Percentiles rank a stretch among this genome's conserved stretches.
These are phyloP conservation scores for Tapirus indicus DNA, from an alignment of 2,797 vertebrate species.

Conservation along the genomic window DNA sequence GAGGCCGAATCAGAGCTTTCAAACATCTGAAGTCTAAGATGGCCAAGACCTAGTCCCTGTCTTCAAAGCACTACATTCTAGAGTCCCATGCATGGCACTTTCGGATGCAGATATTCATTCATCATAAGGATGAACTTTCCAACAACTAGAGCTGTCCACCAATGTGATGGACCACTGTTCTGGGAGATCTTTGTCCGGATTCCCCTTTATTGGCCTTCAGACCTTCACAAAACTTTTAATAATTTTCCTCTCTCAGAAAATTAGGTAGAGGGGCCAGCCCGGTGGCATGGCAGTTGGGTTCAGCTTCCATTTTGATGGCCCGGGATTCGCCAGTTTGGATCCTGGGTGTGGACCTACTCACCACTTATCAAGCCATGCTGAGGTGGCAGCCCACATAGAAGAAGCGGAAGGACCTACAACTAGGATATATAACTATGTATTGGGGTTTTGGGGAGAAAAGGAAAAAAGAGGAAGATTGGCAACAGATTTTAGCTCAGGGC, in stretches of 20 bases:
- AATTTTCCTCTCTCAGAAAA: neutral
- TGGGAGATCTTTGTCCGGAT: neutral
- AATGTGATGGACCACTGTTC: neutral
- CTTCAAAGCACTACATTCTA: neutral
- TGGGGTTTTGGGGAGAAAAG: too few species aligned
- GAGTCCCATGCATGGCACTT: too few species aligned
- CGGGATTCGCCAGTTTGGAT: too few species aligned
- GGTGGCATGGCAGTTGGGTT: too few species aligned
- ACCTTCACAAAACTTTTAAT: neutral
- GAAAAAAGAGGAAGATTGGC: too few species aligned
- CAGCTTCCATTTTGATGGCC: too few species aligned
- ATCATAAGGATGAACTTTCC: neutral
- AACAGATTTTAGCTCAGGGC: too few species aligned
- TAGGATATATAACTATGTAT: too few species aligned
- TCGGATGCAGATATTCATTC: neutral
- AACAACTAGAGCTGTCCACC: neutral
- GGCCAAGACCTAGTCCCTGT: neutral
- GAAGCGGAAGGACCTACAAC: too few species aligned
- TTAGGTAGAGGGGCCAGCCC: neutral
- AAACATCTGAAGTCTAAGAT: neutral
- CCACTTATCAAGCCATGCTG: too few species aligned
- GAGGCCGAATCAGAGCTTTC: neutral
- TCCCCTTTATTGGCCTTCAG: neutral
- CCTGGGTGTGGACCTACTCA: too few species aligned
- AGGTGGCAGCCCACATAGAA: too few species aligned